Base-by-base conservation (phyloP, 2,113 vertebrate genomes). In the Neolamprologus ventralis region DNA sequence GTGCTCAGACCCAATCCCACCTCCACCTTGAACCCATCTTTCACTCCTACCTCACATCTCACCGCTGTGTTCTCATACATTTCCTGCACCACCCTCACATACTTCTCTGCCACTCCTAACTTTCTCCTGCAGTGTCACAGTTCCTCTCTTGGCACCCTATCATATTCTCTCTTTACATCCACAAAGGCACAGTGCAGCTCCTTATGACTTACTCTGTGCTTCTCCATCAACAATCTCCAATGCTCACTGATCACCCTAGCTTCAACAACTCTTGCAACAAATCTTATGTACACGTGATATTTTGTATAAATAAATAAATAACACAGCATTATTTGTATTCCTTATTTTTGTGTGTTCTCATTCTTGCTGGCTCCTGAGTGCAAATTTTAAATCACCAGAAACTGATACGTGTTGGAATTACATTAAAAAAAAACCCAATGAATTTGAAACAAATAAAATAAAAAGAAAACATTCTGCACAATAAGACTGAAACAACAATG, bases 131-230 rank as follows among this genome's bases (percentile, higher is more conserved):
- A 68, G 63, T 68, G n/a, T 14, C 33, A 40, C 63, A 68, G 19
- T 21, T 68, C 6, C 63, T 21, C 35, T 68, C 63, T 40, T 68
- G 19, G 19, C 63, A 68, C 35, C 19, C 63, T 68, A 14, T 68
- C 35, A 68, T 21, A 68, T 68, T 14, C 19, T 40, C n/a, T 14
- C 63, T 68, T 68, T 40, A 68, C 19, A 40, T 9, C n/a, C 11
- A 40, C 63, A 68, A 68, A 68, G 63, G 19, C 63, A 68, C 35
- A 40, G 19, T 40, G 35, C 33, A 68, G 35, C 33, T 68, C 19
- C 60, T 68, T 68, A 35, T 68, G 60, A 37, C 60, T 65, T 65
- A 65, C 60, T 65, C 60, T 65, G 31, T 37, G 17, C 60, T 65
- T 65, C 4, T 65, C 31, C 60, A n/a, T 65, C 31, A 65, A 65